phyloP scores from a whole-genome alignment of 2,113 vertebrate species.

The Scopus umbretta region DNA sequence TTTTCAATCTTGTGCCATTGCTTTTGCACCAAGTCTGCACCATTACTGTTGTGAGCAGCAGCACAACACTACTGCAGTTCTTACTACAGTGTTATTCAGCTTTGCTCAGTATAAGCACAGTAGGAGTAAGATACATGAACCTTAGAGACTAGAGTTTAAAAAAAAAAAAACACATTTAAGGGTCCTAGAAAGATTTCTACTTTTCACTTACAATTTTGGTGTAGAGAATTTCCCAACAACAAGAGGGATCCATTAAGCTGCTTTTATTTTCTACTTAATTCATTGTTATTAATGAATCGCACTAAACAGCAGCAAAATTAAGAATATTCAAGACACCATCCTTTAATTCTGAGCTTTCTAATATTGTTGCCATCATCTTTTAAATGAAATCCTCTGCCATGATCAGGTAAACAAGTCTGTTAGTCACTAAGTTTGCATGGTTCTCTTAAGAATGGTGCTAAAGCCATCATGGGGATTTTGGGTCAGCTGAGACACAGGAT shows the following conservation, averaged over 20 bases:
- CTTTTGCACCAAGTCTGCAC: not conserved
- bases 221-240: not conserved
- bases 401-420: conserved; percentile 8
- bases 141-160: not conserved
- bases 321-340: not conserved
- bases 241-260: not conserved
- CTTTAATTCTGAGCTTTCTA: not conserved
- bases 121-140: not conserved
- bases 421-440: not conserved
- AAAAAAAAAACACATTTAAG: not conserved
- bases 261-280: not conserved
- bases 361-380: not conserved
- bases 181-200: not conserved
- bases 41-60: not conserved
- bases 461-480: conserved; percentile 55
- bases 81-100: not conserved
- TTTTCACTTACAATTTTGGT: not conserved
- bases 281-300: not conserved
- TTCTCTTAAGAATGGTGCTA: conserved; percentile 60
- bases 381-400: not conserved
- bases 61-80: not conserved
- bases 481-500: conserved; percentile 66
- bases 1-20: not conserved
- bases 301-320: not conserved
- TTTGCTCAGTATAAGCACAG: not conserved